Evolutionary conservation across 2,113 vertebrate genomes (phyloP), one percentile per base, ranked within the genome.

Genomic region (Manacus vitellinus): DNA sequence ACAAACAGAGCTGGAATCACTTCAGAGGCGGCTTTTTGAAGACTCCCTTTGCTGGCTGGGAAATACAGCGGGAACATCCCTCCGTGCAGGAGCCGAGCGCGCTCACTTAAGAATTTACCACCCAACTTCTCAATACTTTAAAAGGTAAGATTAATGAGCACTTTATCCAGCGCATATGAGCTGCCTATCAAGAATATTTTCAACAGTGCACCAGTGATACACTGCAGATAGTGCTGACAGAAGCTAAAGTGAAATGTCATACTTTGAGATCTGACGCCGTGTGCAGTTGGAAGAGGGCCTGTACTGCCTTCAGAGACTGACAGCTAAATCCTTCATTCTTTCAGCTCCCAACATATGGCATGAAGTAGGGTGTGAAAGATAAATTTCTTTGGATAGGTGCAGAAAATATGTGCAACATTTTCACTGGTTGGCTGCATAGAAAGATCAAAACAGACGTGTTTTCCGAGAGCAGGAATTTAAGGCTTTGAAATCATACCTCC

Each of bases 161-260:
- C 94, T 90, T 92, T 92, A 96, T 97, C 89, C 90, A 66, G 55
- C 3, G 72, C 96, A 35, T 55, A 92, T 70, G 93, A 94, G 70
- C 97, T 97, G 89, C 97, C 96, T 94, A 76, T 97, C 97, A 94
- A 95, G 89, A 81, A 89, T 91, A 95, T 97, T 86, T 92, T 96
- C 91, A 63, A 55, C 95, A 63, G 55, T 25, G 70, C 49, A 66
- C 63, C 54, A 92, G 74, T 28, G 89, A 94, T 68, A 49, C 72
- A 21, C 93, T 67, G 68, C 78, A 91, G 94, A 96, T 73, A 95
- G 94, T 93, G 97, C 98, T 97, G 98, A 97, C 97, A 96, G 96
- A 94, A 97, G 94, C 95, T 79, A 79, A 95, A 97, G 97, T 94
- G 93, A 98, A 98, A 98, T 97, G 98, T 97, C 97, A 95, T 90